A percentile compares a stretch with the other conserved stretches of the same genome.
These are phyloP conservation scores for Brachyhypopomus gauderio DNA, from an alignment of 2,113 vertebrate species.

Conservation along the genomic window DNA sequence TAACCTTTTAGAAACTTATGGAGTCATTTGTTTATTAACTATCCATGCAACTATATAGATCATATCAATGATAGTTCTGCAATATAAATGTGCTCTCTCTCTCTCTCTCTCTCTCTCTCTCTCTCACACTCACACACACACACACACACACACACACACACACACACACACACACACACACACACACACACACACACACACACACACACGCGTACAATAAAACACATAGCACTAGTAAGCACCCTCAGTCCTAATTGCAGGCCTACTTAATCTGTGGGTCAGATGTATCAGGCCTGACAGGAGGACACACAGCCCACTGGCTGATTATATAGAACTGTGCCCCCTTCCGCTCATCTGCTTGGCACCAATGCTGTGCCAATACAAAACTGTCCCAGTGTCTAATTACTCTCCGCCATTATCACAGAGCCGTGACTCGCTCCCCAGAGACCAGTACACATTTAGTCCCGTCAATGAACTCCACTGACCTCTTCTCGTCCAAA, in stretches of 20 bases:
- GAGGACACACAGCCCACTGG: slow-evolving; percentile 30
- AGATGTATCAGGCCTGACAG: slow-evolving; percentile 18
- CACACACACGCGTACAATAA: not conserved
- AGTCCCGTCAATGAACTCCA: not conserved
- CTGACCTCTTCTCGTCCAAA: no score
- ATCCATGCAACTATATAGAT: no score
- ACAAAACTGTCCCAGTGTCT: slow-evolving; percentile 32
- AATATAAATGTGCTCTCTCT: no score
- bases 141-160: no score
- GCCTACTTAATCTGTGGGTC: slow-evolving; percentile 35
- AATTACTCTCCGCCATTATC: slow-evolving; percentile 34
- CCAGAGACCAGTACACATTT: slow-evolving; percentile 1
- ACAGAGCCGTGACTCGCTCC: slow-evolving; percentile 15
- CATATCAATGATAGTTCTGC: no score
- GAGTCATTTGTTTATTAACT: no score
- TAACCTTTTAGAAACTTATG: no score
- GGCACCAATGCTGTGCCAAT: slow-evolving; percentile 33
- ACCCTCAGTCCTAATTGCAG: slow-evolving; percentile 20
- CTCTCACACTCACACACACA: no score
- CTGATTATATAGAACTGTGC: slow-evolving; percentile 14
- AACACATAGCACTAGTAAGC: slow-evolving; percentile 1
- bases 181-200: not conserved
- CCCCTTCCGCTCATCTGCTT: slow-evolving; percentile 23
- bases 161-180: no score
- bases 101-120: no score